A percentile compares a stretch with the other conserved stretches of the same genome.
Conservation (phyloP, 2,113 vertebrate species). For the Seriola rivoliana region DNA sequence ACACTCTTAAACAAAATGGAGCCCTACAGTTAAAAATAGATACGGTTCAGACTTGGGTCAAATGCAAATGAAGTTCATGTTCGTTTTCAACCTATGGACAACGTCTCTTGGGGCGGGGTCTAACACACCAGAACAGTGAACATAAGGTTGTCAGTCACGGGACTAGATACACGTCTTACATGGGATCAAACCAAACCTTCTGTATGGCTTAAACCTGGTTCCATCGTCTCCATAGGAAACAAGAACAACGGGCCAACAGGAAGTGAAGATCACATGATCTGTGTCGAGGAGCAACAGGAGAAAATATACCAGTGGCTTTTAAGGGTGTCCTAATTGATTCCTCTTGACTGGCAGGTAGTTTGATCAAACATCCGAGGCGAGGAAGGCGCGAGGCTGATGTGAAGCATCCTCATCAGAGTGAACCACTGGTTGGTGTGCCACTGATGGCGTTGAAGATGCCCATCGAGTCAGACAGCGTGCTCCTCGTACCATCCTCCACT, state of each 20-base stretch:
- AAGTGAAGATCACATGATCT: constrained; percentile 3
- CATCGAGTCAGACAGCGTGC: constrained; percentile 90
- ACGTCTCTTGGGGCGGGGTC: background rate
- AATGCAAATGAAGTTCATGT: constrained; percentile 23
- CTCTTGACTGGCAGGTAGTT: constrained; percentile 1
- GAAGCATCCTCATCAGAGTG: constrained; percentile 79
- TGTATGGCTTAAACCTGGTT: background rate
- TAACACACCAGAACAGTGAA: constrained; percentile 4
- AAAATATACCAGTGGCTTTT: background rate
- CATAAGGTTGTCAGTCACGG: constrained; percentile 10
- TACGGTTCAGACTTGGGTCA: background rate
- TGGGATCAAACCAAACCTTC: constrained; percentile 1
- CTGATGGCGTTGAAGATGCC: constrained; percentile 98
- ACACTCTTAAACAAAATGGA: constrained; percentile 13
- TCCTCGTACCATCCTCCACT: constrained; percentile 87
- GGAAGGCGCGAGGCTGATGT: constrained; percentile 1
- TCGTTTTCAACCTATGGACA: constrained; percentile 5
- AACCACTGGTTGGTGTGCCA: constrained; percentile 90
- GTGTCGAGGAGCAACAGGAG: background rate
- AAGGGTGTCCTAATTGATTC: background rate
- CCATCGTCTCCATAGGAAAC: constrained; percentile 74
- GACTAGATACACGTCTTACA: background rate
- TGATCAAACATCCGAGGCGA: background rate
- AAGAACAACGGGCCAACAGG: constrained; percentile 31
- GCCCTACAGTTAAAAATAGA: background rate